Evolutionary conservation across 2,888 invertebrate genomes (phyloP), one percentile per base, ranked within the genome.

Genomic region (Drosophila tripunctata): DNA sequence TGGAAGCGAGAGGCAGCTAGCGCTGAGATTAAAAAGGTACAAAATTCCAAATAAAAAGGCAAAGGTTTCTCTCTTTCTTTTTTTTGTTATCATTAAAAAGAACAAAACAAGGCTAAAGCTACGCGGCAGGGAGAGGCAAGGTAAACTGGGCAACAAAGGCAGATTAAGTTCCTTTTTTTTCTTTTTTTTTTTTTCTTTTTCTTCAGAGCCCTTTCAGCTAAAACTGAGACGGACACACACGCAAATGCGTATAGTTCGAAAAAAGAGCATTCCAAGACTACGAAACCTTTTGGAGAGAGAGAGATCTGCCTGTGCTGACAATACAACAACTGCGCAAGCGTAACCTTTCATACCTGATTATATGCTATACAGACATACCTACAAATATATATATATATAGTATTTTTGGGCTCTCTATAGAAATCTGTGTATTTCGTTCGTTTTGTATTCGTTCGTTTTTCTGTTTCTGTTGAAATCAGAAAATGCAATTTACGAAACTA

Each of bases 311-410:
- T 43, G 52, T 17, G 12, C 55, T 35, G 22, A 44, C 33, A 54
- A 50, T 77, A 81, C 69, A 64, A 52, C 73, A 82, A 75, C 81
- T 80, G 80, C 78, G 84, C 79, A 86, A 81, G 83, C 83, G 83
- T 84, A 84, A 84, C 83, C 83, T 86, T 84, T 84, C 83, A 83
- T 84, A 84, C 83, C 83, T 84, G 83, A 86, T 86, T 84, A 83
- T 27, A 10, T 27, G 10, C 10, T 27, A 10, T 27, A 27, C 10
- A 27, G 8, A 27, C 10, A 40, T 33, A 17, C 41, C 7, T 27
- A 21, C 21, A 3, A 21, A 27, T 50, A 15, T 24, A 38, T 61
- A 33, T 55, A 36, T 66, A 27, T 27, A 27, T 27, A 27, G 10
- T 10, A 27, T 36, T 33, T 44, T 33, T 44, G 30, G 51, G 12